These are phyloP conservation scores for Halocaridina rubra DNA, from an alignment of 2,888 invertebrate genomes.

Conservation along the genomic window DNA sequence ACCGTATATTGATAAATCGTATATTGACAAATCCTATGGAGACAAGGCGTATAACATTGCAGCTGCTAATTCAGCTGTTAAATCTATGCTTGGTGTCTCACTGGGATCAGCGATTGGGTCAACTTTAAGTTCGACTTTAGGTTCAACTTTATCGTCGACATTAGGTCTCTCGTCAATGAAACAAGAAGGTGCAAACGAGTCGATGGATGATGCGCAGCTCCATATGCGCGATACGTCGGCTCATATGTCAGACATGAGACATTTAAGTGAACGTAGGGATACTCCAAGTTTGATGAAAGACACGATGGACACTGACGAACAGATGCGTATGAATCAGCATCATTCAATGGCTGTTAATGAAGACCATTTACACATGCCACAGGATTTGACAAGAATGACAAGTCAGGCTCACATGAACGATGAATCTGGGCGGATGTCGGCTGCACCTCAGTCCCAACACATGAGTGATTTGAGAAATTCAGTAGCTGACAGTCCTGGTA, in stretches of 20 bases:
- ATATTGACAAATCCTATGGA: slow-evolving; percentile 54
- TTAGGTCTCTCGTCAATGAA: slow-evolving; percentile 56
- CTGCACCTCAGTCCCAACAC: slow-evolving; percentile 50
- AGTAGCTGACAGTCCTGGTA: slow-evolving; percentile 58
- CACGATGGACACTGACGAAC: slow-evolving; percentile 45
- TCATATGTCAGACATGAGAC: slow-evolving; percentile 62
- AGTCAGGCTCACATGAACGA: slow-evolving; percentile 59
- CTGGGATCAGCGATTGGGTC: slow-evolving; percentile 56
- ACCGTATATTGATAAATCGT: too few relatives aligned
- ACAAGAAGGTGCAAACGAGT: slow-evolving; percentile 49
- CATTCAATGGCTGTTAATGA: slow-evolving; percentile 53
- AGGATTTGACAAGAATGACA: slow-evolving; percentile 63
- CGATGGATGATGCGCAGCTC: slow-evolving; percentile 49
- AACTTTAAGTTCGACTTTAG: slow-evolving; percentile 58
- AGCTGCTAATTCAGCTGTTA: slow-evolving; percentile 58
- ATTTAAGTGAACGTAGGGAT: slow-evolving; percentile 59
- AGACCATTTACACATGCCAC: slow-evolving; percentile 60
- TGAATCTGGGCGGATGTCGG: slow-evolving; percentile 51
- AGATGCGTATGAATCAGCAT: slow-evolving; percentile 35
- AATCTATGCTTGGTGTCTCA: slow-evolving; percentile 58
- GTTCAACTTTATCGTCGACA: slow-evolving; percentile 41
- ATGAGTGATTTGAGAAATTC: slow-evolving; percentile 51
- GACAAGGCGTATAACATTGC: too few relatives aligned
- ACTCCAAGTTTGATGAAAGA: slow-evolving; percentile 50
- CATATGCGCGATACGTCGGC: slow-evolving; percentile 40